Conservation (phyloP, 2,797 vertebrate species). For the Pteropus rufus region DNA sequence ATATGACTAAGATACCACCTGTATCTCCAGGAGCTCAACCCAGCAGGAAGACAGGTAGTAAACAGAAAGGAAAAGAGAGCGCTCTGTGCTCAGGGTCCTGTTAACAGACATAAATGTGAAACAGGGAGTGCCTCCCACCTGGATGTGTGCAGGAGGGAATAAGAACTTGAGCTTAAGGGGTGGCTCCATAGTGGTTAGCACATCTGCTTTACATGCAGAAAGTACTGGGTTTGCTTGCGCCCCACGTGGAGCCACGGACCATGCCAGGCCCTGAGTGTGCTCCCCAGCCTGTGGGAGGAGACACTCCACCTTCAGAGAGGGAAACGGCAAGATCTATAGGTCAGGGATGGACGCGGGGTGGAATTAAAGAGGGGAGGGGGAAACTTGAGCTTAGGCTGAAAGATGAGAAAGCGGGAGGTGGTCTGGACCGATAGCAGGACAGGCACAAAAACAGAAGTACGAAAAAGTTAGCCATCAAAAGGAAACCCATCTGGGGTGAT, state of each 20-base stretch:
- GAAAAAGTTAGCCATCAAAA: neutral
- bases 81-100: neutral
- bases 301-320: too few species aligned
- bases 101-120: neutral
- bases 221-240: too few species aligned
- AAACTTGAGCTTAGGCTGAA: neutral
- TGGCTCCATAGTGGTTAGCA: too few species aligned
- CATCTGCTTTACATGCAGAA: too few species aligned
- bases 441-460: neutral
- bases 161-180: neutral
- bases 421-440: neutral
- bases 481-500: neutral
- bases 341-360: too few species aligned
- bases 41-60: neutral
- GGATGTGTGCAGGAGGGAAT: neutral
- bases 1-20: neutral
- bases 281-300: too few species aligned
- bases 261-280: too few species aligned
- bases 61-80: neutral
- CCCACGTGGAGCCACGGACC: too few species aligned
- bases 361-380: too few species aligned
- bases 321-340: too few species aligned
- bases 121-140: neutral
- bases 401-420: neutral
- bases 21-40: neutral